phyloP scores from a whole-genome alignment of 2,113 vertebrate genomes.

The Oncorhynchus kisutch region DNA sequence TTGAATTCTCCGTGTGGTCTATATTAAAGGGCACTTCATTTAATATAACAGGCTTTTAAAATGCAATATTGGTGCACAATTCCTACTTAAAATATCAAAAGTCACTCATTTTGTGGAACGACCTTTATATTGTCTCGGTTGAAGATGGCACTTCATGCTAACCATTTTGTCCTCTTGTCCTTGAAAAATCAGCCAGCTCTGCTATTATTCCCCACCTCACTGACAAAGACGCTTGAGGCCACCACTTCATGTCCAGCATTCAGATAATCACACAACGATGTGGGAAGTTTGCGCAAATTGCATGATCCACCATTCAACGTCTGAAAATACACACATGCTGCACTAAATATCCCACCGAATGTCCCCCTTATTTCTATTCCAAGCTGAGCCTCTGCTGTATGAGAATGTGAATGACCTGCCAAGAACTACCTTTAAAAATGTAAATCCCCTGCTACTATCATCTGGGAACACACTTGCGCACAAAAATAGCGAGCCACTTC shows the following conservation, averaged over 20 bases:
- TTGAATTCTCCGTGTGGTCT: no score
- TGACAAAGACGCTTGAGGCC: not conserved
- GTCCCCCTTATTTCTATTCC: constrained; percentile 1
- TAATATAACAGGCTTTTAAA: no score
- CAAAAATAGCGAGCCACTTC: constrained; percentile 9
- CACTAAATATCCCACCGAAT: not conserved
- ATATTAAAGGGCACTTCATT: no score
- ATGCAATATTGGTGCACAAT: no score
- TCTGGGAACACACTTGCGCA: constrained; percentile 27
- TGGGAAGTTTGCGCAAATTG: no score
- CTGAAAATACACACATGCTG: not conserved
- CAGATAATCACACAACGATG: no score
- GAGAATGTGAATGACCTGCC: constrained; percentile 37
- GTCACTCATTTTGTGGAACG: no score
- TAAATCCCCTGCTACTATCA: constrained; percentile 48
- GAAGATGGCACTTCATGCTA: not conserved
- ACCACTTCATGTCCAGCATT: no score
- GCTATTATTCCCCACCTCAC: not conserved
- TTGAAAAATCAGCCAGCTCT: not conserved
- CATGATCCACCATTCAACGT: no score
- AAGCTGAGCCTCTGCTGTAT: constrained; percentile 14
- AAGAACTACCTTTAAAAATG: constrained; percentile 48
- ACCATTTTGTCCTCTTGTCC: not conserved
- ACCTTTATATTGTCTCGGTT: not conserved
- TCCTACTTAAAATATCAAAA: no score